Percentiles rank a stretch among this genome's conserved stretches.
phyloP scores from a whole-genome alignment of 2,888 invertebrate species.

The Cryptocheilus praepositus region DNA sequence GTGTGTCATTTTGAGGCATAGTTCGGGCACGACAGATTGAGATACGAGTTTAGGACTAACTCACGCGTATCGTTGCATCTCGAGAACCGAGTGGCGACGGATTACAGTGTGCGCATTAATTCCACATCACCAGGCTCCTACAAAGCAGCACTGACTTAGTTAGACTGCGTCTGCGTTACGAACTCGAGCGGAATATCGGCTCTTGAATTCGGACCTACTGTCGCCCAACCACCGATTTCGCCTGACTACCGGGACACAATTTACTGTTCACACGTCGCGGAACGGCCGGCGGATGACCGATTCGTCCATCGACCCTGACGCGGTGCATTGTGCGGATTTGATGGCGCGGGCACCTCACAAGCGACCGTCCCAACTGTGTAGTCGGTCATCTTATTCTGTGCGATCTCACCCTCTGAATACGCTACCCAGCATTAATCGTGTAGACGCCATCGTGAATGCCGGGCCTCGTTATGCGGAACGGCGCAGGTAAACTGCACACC shows the following conservation, averaged over 20 bases:
- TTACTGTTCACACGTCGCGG: conserved; percentile 59
- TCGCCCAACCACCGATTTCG: conserved; percentile 33
- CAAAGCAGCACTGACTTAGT: conserved; percentile 66
- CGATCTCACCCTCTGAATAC: no score
- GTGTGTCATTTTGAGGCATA: no score
- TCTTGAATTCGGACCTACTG: no score
- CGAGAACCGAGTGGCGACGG: conserved; percentile 50
- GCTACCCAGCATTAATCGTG: no score
- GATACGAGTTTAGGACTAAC: no score
- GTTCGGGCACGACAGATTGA: no score
- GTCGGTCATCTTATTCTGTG: no score
- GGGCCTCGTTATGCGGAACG: no score
- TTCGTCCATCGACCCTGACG: conserved; percentile 24
- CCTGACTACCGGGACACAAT: conserved; percentile 42
- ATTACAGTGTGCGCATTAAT: conserved; percentile 61
- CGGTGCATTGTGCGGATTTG: not conserved
- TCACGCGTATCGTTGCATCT: not conserved
- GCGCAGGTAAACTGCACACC: no score
- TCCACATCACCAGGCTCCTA: conserved; percentile 58
- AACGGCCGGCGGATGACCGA: conserved; percentile 41
- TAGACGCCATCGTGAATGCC: no score
- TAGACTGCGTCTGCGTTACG: conserved; percentile 66
- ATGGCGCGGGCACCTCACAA: no score
- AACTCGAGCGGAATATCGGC: conserved; percentile 60
- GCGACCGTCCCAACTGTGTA: no score